phyloP scores from a whole-genome alignment of 2,888 invertebrate species.

The Pheosia tremula region DNA sequence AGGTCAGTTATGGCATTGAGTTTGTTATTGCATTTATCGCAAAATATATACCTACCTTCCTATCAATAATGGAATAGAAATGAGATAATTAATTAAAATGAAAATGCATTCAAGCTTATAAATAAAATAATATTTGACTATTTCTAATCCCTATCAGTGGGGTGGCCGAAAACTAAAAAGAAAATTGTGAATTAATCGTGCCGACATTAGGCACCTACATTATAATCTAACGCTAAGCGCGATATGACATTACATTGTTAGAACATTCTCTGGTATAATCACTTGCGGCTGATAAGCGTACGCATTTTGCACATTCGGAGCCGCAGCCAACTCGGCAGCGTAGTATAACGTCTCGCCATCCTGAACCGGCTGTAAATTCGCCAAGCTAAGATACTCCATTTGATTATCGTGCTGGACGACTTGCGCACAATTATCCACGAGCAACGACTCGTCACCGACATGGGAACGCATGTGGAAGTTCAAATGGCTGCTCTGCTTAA shows the following conservation, averaged over 20 bases:
- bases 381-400: slow-evolving; percentile 63
- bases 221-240: neutral
- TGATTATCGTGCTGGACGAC: slow-evolving; percentile 48
- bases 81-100: no score
- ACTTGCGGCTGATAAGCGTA: slow-evolving; percentile 38
- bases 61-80: no score
- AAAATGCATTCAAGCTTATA: no score
- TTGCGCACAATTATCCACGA: slow-evolving; percentile 56
- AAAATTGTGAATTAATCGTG: no score
- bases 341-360: slow-evolving; percentile 74
- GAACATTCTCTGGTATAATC: slow-evolving; percentile 33
- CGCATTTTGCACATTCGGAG: slow-evolving; percentile 34
- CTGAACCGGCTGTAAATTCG: slow-evolving; percentile 67
- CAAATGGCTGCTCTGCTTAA: slow-evolving; percentile 78
- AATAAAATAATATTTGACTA: no score
- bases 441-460: slow-evolving; percentile 50
- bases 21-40: no score
- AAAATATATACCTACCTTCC: no score
- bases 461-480: slow-evolving; percentile 79
- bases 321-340: slow-evolving; percentile 59
- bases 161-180: no score
- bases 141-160: no score
- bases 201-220: neutral
- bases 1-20: neutral
- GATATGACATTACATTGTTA: slow-evolving; percentile 20